These are phyloP conservation scores for Hypotaenidia okinawae DNA, from an alignment of 2,797 vertebrate genomes.

Conservation along the genomic window DNA sequence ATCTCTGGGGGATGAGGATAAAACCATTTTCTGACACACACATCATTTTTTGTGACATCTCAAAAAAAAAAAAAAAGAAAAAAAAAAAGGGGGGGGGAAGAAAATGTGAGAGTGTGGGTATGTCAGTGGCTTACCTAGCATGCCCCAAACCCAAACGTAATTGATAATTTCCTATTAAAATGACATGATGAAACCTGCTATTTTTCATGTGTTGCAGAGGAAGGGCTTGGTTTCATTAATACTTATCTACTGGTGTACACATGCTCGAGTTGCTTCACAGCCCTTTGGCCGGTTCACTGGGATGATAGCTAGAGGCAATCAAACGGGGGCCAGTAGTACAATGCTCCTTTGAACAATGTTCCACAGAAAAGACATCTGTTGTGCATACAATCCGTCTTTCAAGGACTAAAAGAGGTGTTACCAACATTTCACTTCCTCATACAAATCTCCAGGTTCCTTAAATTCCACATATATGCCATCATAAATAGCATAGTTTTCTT, in stretches of 20 bases:
- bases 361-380: slow-evolving; percentile 53
- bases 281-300: background rate
- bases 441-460: slow-evolving; percentile 54
- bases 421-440: slow-evolving; percentile 57
- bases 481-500: slow-evolving; percentile 47
- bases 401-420: slow-evolving; percentile 40
- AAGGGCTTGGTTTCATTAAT: background rate
- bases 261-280: background rate
- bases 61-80: background rate
- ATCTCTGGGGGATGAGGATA: slow-evolving; percentile 42
- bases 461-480: slow-evolving; percentile 44
- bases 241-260: background rate
- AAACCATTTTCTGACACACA: slow-evolving; percentile 23
- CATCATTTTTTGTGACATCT: background rate
- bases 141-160: background rate
- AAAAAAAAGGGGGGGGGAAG: background rate
- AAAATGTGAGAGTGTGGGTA: background rate
- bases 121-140: background rate
- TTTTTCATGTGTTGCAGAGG: background rate
- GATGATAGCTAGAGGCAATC: background rate
- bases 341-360: background rate
- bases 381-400: slow-evolving; percentile 1
- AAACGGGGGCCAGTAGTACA: background rate
- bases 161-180: background rate
- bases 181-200: fast-evolving